Percentiles rank a stretch among this genome's conserved stretches.
These are phyloP conservation scores for Lasiommata megera DNA, from an alignment of 2,888 invertebrate genomes.

Conservation along the genomic window DNA sequence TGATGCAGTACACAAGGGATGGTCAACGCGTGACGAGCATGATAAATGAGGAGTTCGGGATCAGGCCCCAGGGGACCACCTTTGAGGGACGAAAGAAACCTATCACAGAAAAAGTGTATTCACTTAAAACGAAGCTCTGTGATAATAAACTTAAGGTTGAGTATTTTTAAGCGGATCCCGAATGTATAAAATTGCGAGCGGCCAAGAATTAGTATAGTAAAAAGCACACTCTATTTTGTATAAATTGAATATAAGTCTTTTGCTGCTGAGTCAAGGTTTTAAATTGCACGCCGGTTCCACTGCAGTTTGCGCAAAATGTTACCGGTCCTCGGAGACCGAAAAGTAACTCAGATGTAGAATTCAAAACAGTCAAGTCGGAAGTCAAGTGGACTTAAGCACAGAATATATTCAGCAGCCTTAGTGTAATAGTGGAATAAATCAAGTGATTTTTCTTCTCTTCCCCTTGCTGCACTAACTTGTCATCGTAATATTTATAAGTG, in stretches of 20 bases:
- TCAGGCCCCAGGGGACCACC: constrained; percentile 74
- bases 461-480: constrained; percentile 1
- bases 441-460: constrained; percentile 15
- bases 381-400: constrained; percentile 55
- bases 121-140: constrained; percentile 44
- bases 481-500: not conserved
- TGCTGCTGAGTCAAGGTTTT: constrained; percentile 40
- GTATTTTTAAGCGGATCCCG: constrained; percentile 33
- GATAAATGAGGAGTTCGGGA: constrained; percentile 76
- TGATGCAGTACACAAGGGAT: constrained; percentile 71
- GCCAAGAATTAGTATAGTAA: constrained; percentile 68
- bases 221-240: constrained; percentile 55
- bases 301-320: constrained; percentile 41
- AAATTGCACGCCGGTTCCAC: constrained; percentile 34
- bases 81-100: constrained; percentile 59
- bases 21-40: constrained; percentile 80
- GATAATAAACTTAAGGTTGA: constrained; percentile 34
- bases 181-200: constrained; percentile 61
- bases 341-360: constrained; percentile 60
- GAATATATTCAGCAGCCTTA: constrained; percentile 59
- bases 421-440: constrained; percentile 44
- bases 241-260: constrained; percentile 42
- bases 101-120: constrained; percentile 43
- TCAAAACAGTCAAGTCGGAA: constrained; percentile 63
- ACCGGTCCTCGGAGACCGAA: constrained; percentile 45